These are phyloP conservation scores for Drosophila melanosoma DNA, from an alignment of 2,888 invertebrate genomes.

Conservation along the genomic window DNA sequence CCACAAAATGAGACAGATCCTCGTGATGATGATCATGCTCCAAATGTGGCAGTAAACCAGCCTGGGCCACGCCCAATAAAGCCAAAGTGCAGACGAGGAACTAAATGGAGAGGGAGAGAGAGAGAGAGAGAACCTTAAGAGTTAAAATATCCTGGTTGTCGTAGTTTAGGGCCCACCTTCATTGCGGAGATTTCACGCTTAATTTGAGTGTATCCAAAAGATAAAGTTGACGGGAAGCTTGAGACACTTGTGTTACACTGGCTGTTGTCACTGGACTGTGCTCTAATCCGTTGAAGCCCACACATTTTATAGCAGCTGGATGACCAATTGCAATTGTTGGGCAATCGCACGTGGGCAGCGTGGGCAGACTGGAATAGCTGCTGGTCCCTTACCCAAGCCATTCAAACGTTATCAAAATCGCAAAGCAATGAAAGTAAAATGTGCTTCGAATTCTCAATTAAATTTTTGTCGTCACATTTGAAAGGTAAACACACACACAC, in stretches of 20 bases:
- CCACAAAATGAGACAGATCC: constrained; percentile 65
- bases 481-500: constrained; percentile 39
- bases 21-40: constrained; percentile 72
- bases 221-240: constrained; percentile 59
- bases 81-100: constrained; percentile 82
- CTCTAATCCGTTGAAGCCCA: constrained; percentile 43
- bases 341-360: constrained; percentile 55
- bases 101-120: too few relatives aligned
- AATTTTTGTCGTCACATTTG: constrained; percentile 59
- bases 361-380: constrained; percentile 13
- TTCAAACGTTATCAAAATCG: constrained; percentile 73
- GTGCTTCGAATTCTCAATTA: constrained; percentile 58
- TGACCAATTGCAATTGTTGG: constrained; percentile 45
- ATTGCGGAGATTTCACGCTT: constrained; percentile 83
- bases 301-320: constrained; percentile 77
- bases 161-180: constrained; percentile 75
- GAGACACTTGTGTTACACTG: constrained; percentile 62
- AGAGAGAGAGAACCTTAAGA: background rate
- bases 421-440: constrained; percentile 69
- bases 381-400: constrained; percentile 29
- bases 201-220: constrained; percentile 76
- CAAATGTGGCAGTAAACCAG: constrained; percentile 80
- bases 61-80: constrained; percentile 77
- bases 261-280: constrained; percentile 81
- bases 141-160: constrained; percentile 1